Conservation (phyloP, 2,888 invertebrate genomes). For the Pantelozetes paolii region DNA sequence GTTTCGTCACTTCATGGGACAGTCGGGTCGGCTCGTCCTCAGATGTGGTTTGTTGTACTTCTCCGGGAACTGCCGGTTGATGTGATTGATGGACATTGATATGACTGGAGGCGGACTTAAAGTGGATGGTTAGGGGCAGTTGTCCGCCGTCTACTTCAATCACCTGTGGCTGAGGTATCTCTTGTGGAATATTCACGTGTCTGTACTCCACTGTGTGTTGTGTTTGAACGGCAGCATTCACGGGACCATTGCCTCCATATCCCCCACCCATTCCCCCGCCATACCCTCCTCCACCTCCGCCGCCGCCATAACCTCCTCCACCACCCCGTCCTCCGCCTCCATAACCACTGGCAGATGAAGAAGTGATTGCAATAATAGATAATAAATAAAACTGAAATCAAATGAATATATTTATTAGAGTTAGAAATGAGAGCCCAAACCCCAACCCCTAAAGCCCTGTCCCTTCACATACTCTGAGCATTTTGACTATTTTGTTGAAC, state of each 20-base stretch:
- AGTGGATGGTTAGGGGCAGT: conserved; percentile 33
- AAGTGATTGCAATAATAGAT: neutral
- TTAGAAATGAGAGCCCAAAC: no score
- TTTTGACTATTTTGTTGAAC: neutral
- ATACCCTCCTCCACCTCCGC: neutral
- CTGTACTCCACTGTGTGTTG: conserved; percentile 37
- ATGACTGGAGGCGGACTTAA: conserved; percentile 30
- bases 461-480: neutral
- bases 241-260: conserved; percentile 37
- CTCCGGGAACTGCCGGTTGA: neutral
- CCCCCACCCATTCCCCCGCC: conserved; percentile 19
- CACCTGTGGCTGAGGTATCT: conserved; percentile 35
- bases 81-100: conserved; percentile 38
- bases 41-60: conserved; percentile 8
- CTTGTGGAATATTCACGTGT: conserved; percentile 38
- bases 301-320: conserved; percentile 21
- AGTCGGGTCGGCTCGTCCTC: conserved; percentile 38
- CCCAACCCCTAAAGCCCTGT: no score
- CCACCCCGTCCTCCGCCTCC: neutral
- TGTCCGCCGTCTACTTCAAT: conserved; percentile 33
- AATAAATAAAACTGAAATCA: neutral
- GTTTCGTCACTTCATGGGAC: conserved; percentile 35
- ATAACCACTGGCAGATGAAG: neutral
- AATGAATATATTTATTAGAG: no score
- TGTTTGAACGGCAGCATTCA: conserved; percentile 38